Conservation (phyloP, 2,113 vertebrate species). For the Shinisaurus crocodilurus region DNA sequence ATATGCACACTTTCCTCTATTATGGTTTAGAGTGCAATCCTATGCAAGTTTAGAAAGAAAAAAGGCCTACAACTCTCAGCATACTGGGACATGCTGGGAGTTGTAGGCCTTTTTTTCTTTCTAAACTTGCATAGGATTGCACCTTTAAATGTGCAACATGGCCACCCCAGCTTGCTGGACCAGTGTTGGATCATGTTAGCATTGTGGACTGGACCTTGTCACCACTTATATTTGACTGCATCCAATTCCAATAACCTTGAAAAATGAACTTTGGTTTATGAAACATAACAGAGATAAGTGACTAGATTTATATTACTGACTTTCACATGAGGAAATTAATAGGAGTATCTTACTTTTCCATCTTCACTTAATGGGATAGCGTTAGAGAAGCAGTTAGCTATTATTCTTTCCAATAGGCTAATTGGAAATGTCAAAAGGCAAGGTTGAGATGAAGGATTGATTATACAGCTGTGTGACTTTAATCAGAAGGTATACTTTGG, state of each 20-base stretch:
- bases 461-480: slow-evolving; percentile 39
- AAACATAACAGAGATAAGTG: slow-evolving; percentile 37
- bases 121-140: too few species aligned
- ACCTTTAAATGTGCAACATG: neutral
- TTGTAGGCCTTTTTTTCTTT: too few species aligned
- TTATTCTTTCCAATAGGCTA: slow-evolving; percentile 36
- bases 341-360: slow-evolving; percentile 26
- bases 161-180: neutral
- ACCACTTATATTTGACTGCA: neutral
- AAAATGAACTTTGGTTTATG: slow-evolving; percentile 38
- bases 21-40: too few species aligned
- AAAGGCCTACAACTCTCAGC: too few species aligned
- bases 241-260: slow-evolving; percentile 9
- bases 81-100: too few species aligned
- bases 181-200: neutral
- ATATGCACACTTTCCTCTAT: too few species aligned
- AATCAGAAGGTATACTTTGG: slow-evolving; percentile 15
- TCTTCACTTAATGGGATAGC: neutral
- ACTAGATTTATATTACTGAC: slow-evolving; percentile 26
- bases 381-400: slow-evolving; percentile 17
- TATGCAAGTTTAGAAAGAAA: too few species aligned
- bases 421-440: slow-evolving; percentile 54
- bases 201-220: neutral
- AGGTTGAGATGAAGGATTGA: slow-evolving; percentile 27
- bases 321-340: slow-evolving; percentile 51